These are phyloP conservation scores for Tholera decimalis DNA, from an alignment of 2,888 invertebrate genomes.

Conservation along the genomic window DNA sequence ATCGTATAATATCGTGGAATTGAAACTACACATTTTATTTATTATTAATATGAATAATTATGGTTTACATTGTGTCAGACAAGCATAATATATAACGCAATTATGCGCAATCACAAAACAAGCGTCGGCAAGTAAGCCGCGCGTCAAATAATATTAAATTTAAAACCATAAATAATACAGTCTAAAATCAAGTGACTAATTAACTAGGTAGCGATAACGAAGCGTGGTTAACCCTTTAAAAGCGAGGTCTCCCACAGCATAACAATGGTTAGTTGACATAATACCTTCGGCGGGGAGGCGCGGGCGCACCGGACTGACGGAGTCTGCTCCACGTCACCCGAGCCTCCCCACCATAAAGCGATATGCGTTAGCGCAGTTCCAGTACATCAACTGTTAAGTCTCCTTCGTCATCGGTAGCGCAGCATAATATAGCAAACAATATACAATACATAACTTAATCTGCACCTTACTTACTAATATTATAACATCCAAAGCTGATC, in stretches of 20 bases:
- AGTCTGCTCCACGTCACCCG: not conserved
- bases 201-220: slow-evolving; percentile 58
- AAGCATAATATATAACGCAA: slow-evolving; percentile 53
- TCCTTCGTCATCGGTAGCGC: slow-evolving; percentile 25
- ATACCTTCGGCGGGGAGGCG: slow-evolving; percentile 24
- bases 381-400: slow-evolving; percentile 26
- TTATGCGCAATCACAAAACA: slow-evolving; percentile 52
- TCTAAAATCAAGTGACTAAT: slow-evolving; percentile 53
- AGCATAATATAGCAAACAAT: slow-evolving; percentile 56
- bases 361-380: slow-evolving; percentile 40
- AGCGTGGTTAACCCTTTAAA: slow-evolving; percentile 59
- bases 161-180: slow-evolving; percentile 53
- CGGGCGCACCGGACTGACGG: not conserved
- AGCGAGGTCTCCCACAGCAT: slow-evolving; percentile 45
- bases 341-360: slow-evolving; percentile 44
- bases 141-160: slow-evolving; percentile 38
- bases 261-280: slow-evolving; percentile 30
- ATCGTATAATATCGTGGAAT: slow-evolving; percentile 46
- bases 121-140: slow-evolving; percentile 30
- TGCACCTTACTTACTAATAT: slow-evolving; percentile 62
- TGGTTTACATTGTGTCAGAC: slow-evolving; percentile 50
- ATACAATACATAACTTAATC: slow-evolving; percentile 54
- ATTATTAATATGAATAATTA: slow-evolving; percentile 45
- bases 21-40: slow-evolving; percentile 45
- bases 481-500: slow-evolving; percentile 68